phyloP scores from a whole-genome alignment of 2,888 invertebrate species.

The Oscheius sp. region DNA sequence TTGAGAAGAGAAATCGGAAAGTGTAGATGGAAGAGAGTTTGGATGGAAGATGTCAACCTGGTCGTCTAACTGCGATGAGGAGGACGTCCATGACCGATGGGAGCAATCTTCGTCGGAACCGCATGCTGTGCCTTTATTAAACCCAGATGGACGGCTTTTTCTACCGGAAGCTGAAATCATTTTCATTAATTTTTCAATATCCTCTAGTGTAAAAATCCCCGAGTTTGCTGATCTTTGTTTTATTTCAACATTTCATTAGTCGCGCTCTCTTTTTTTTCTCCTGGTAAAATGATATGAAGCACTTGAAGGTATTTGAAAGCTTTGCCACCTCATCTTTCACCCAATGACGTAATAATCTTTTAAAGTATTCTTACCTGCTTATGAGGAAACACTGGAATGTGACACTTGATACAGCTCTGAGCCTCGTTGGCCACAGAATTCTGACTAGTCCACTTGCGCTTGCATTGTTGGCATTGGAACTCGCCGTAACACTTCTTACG shows the following conservation, averaged over 20 bases:
- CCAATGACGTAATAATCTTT: background rate
- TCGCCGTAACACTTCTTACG: constrained; percentile 73
- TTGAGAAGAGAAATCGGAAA: constrained; percentile 5
- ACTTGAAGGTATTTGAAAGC: background rate
- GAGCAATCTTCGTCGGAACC: constrained; percentile 66
- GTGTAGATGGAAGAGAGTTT: constrained; percentile 1
- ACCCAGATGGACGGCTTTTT: constrained; percentile 71
- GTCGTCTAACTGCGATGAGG: constrained; percentile 32
- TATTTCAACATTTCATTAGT: no score
- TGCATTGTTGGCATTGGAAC: constrained; percentile 63
- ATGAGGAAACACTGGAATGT: constrained; percentile 71
- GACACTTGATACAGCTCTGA: constrained; percentile 72
- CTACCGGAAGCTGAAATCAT: constrained; percentile 69
- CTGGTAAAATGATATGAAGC: no score
- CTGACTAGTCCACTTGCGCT: constrained; percentile 44
- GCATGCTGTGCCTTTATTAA: constrained; percentile 68
- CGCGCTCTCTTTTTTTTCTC: background rate
- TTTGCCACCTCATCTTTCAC: background rate
- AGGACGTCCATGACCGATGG: constrained; percentile 69
- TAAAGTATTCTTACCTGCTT: constrained; percentile 63
- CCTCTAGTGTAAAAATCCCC: background rate
- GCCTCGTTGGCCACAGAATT: constrained; percentile 69
- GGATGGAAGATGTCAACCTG: background rate
- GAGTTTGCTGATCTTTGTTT: no score
- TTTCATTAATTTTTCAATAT: constrained; percentile 1